phyloP scores from a whole-genome alignment of 1,140 invertebrate genomes.

The Gerris buenoi region DNA sequence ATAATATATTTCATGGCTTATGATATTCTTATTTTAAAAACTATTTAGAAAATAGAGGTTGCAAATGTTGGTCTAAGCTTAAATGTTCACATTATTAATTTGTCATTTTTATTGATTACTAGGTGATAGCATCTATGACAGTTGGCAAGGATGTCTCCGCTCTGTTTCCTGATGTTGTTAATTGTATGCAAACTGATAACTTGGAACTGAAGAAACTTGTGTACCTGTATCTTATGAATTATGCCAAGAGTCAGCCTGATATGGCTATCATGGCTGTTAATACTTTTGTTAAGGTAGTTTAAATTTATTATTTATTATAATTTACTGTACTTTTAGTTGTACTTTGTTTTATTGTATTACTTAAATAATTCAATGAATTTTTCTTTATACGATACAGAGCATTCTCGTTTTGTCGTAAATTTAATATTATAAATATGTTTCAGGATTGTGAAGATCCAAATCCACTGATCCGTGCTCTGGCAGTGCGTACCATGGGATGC shows the following conservation, averaged over 20 bases:
- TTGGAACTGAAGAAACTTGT: slow-evolving; percentile 98
- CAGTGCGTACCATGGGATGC: slow-evolving; percentile 98
- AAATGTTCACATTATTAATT: no score
- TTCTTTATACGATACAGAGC: no score
- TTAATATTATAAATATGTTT: background rate
- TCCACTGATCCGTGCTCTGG: slow-evolving; percentile 92
- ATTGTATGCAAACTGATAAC: slow-evolving; percentile 99
- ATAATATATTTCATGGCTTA: slow-evolving; percentile 8
- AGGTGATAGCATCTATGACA: slow-evolving; percentile 99
- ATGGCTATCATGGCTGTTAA: slow-evolving; percentile 99
- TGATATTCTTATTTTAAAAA: slow-evolving; percentile 1
- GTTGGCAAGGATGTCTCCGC: slow-evolving; percentile 94
- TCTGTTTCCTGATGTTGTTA: slow-evolving; percentile 96
- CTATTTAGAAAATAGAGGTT: no score
- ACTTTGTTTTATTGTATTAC: no score
- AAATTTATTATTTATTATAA: background rate
- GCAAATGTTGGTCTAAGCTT: no score
- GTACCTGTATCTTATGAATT: slow-evolving; percentile 99
- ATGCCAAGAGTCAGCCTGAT: slow-evolving; percentile 99
- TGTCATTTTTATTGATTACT: no score
- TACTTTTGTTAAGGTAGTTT: slow-evolving; percentile 93
- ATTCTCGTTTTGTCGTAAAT: background rate
- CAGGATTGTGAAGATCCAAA: slow-evolving; percentile 99
- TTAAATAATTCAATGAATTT: no score
- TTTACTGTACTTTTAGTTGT: no score